These are phyloP conservation scores for Nanorana parkeri DNA, from an alignment of 2,113 vertebrate species.

Conservation along the genomic window DNA sequence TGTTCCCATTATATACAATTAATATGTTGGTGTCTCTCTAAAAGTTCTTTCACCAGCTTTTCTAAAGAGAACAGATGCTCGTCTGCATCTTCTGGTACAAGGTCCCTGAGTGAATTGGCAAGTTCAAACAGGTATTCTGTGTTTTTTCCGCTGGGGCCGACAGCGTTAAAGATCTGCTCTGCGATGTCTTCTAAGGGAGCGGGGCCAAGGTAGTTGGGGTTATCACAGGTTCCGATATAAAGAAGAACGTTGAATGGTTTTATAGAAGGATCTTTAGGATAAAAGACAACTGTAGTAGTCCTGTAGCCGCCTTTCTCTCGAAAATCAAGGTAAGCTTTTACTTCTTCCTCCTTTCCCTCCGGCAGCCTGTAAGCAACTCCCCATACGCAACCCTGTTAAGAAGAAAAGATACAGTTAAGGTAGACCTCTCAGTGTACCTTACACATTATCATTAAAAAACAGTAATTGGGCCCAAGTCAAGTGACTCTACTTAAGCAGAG, in stretches of 20 bases:
- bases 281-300: slow-evolving; percentile 83
- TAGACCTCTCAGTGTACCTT: too few species aligned
- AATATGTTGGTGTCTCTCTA: slow-evolving; percentile 69
- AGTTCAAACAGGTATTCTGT: slow-evolving; percentile 95
- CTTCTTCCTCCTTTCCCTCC: slow-evolving; percentile 86
- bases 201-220: slow-evolving; percentile 95
- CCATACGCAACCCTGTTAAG: slow-evolving; percentile 89
- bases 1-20: slow-evolving; percentile 45
- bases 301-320: slow-evolving; percentile 94
- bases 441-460: too few species aligned
- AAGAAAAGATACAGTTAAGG: slow-evolving; percentile 37
- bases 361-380: slow-evolving; percentile 94
- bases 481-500: too few species aligned
- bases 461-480: too few species aligned
- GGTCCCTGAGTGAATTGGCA: slow-evolving; percentile 84
- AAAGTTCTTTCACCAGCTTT: slow-evolving; percentile 83
- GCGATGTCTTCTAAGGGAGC: slow-evolving; percentile 95
- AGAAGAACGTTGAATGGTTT: slow-evolving; percentile 82
- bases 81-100: slow-evolving; percentile 89
- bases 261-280: slow-evolving; percentile 78
- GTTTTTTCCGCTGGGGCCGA: slow-evolving; percentile 91
- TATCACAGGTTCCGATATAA: slow-evolving; percentile 91
- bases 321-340: slow-evolving; percentile 92
- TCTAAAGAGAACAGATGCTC: slow-evolving; percentile 93
- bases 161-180: slow-evolving; percentile 84